Base-by-base conservation (phyloP, 2,888 invertebrate genomes). In the Athalia circularis region DNA sequence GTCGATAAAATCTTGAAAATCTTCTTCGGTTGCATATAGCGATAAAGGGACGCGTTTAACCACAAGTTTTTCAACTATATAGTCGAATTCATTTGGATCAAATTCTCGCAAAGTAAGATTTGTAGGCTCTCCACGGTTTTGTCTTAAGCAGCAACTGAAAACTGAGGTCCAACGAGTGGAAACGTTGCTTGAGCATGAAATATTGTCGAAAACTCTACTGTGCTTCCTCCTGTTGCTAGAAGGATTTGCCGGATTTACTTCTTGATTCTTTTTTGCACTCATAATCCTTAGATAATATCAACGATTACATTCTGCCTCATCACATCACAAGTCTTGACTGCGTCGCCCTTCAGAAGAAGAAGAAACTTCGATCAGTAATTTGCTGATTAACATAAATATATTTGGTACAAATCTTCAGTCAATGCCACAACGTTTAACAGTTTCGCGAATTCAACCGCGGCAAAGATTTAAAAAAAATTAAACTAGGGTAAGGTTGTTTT, bases 31-130 rank as follows among this genome's bases (percentile, higher is more conserved):
- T 5, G 80, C 81, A 43, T 84, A 83, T 3, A 86, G 61, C 15
- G 79, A 68, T 29, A 84, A 77, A 45, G 86, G 86, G 15, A 87
- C 82, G 6, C 81, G 82, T 77, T 84, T 86, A 11, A 87, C 82
- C 3, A 85, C 77, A 7, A 87, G 83, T 79, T 87, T 87, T 74
- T 87, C 86, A 7, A 87, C 83, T 5, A 87, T 80, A 9, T 85
- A 87, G 70, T 87, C 86, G 57, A 78, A 84, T 7, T 83, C 82
- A n/a, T 80, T 76, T 0, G 75, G 43, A 76, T 82, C 61, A 5
- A 65, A 64, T 61, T 82, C 77, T 64, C 75, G 9, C 48, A 57
- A 59, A 52, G 61, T 13, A 11, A 29, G 67, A 15, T 59, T 52
- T 50, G 52, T 2, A 29, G 29, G 29, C 29, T 29, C n/a, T 61